Base-by-base conservation (phyloP, 2,888 invertebrate genomes). In the Alloscopus bannaensis region DNA sequence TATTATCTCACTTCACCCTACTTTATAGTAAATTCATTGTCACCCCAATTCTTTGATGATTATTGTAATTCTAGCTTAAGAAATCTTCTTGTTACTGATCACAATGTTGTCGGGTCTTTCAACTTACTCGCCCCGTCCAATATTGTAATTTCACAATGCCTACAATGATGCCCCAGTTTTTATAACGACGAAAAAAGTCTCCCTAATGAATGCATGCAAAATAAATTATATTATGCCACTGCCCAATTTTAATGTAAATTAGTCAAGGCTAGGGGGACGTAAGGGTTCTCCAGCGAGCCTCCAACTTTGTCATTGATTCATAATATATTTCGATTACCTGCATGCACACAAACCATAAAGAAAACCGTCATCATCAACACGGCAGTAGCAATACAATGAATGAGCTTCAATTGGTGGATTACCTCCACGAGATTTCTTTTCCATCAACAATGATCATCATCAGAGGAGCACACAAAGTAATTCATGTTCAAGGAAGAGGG, bases 381-480 rank as follows among this genome's bases (percentile, higher is more conserved):
- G 2, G 52, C 52, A 52, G 22, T 13, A 36, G 36, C 52, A 52
- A 4, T 18, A 4, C 45, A 4, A 11, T 11, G 45, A 45, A 45
- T 45, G n/a, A 20, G 24, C 4, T 13, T 47, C 6, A 22, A 52
- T 22, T 22, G 16, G 52, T 16, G 45, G 28, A 40, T 60, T 76
- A 60, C 68, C 75, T 68, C n/a, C n/a, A 60, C 24, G 75, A 76
- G 75, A 68, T 16, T 76, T 75, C 59, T 36, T 66, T 60, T 68
- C 68, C 55, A 59, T 68, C 68, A 55, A 59, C 60, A 60, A 8
- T 40, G 40, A 8, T 22, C 26, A 62, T 8, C 24, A 36, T 18
- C 4, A 16, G 8, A n/a, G 22, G 11, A 52, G 4, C 29, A 68
- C 20, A 45, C n/a, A 76, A 76, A 68, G 68, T 68, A 76, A 76